Evolutionary conservation across 2,113 vertebrate genomes (phyloP).

Genomic region (Seriola dumerili): DNA sequence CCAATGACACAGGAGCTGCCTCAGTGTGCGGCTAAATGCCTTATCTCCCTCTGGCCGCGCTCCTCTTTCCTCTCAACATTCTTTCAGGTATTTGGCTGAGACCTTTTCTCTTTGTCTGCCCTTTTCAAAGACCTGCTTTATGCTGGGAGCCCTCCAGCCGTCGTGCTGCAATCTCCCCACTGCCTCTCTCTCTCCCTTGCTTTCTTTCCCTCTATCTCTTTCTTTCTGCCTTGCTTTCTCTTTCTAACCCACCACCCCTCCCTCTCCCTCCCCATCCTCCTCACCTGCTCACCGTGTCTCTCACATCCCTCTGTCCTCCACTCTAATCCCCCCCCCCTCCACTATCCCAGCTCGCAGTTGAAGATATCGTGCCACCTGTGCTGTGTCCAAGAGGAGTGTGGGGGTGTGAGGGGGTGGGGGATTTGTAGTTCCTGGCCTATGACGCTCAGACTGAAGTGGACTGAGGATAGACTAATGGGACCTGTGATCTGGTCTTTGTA

Average conservation of each 20-base stretch:
- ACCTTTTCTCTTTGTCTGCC: conserved; percentile 84
- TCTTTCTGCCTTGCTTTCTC: conserved; percentile 51
- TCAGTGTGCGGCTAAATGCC: conserved; percentile 82
- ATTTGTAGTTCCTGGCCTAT: conserved; percentile 21
- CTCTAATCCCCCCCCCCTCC: conserved; percentile 28
- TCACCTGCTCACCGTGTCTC: conserved; percentile 1
- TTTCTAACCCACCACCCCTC: background rate
- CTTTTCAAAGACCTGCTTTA: conserved; percentile 85
- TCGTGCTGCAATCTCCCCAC: conserved; percentile 59
- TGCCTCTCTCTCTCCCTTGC: conserved; percentile 24
- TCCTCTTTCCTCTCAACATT: conserved; percentile 85
- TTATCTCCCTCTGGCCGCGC: conserved; percentile 81
- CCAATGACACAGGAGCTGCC: conserved; percentile 80
- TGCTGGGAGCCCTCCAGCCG: conserved; percentile 75
- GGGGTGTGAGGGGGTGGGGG: background rate
- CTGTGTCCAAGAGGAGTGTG: conserved; percentile 28
- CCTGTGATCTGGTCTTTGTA: conserved; percentile 65
- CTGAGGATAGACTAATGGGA: conserved; percentile 59
- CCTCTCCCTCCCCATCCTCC: background rate
- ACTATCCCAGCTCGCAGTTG: conserved; percentile 41
- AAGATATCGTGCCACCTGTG: conserved; percentile 63
- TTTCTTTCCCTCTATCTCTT: conserved; percentile 32
- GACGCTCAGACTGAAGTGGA: conserved; percentile 43
- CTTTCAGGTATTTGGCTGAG: conserved; percentile 85
- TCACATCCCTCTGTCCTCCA: conserved; percentile 32